phyloP scores from a whole-genome alignment of 1,140 invertebrate genomes.

The Carposina sasakii region DNA sequence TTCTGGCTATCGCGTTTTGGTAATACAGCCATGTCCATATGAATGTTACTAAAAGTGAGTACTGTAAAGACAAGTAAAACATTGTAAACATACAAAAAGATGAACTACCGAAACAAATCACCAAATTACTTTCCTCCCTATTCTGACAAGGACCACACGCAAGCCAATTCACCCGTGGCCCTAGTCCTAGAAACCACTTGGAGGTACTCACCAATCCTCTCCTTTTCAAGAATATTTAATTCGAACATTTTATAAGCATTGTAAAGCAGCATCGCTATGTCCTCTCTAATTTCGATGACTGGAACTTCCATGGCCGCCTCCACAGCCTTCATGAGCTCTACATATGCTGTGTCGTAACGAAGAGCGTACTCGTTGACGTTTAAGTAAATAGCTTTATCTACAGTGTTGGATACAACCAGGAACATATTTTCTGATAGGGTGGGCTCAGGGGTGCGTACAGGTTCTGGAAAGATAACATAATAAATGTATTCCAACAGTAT shows the following conservation, averaged over 20 bases:
- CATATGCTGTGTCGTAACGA: conserved; percentile 53
- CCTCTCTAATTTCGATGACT: conserved; percentile 46
- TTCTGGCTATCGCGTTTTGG: no score
- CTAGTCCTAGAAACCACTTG: no score
- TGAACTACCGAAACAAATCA: no score
- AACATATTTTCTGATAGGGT: conserved; percentile 46
- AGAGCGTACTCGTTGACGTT: conserved; percentile 39
- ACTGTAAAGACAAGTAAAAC: no score
- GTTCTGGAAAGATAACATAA: conserved; percentile 37
- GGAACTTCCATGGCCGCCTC: conserved; percentile 61
- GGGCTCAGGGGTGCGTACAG: conserved; percentile 44
- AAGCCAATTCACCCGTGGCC: no score
- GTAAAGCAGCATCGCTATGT: conserved; percentile 44
- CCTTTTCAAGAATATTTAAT: conserved; percentile 46
- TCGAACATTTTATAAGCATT: conserved; percentile 52
- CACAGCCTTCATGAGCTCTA: conserved; percentile 47
- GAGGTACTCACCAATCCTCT: conserved; percentile 44
- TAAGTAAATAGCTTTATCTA: conserved; percentile 53
- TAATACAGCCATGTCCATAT: no score
- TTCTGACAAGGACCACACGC: no score
- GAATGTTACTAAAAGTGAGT: no score
- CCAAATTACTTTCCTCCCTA: no score
- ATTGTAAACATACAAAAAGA: no score
- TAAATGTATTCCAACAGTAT: no score
- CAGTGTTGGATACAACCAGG: conserved; percentile 40